phyloP scores from a whole-genome alignment of 2,888 invertebrate species.

The Chaitophorus viminalis region DNA sequence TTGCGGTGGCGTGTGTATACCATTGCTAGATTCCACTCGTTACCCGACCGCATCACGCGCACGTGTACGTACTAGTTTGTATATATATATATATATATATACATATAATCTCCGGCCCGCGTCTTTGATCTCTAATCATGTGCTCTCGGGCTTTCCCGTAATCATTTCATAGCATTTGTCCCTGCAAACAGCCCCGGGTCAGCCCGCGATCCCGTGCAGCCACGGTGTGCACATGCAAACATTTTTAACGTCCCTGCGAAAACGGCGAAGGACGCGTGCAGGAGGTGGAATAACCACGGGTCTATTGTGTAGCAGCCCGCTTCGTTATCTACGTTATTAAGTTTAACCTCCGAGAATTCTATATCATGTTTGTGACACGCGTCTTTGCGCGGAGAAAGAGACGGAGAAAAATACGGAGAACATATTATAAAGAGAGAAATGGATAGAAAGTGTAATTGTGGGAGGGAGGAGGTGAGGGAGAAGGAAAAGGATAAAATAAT shows the following conservation, averaged over 20 bases:
- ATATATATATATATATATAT: background rate
- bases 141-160: conserved; percentile 11
- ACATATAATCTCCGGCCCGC: background rate
- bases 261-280: background rate
- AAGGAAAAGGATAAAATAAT: background rate
- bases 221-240: conserved; percentile 12
- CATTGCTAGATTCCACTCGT: background rate
- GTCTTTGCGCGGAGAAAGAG: background rate
- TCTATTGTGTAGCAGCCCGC: conserved; percentile 1
- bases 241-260: background rate
- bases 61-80: background rate
- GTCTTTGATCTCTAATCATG: conserved; percentile 42
- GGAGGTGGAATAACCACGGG: background rate
- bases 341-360: conserved; percentile 23
- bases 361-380: background rate
- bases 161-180: conserved; percentile 38
- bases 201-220: background rate
- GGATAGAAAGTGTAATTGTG: background rate
- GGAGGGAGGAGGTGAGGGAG: too few relatives aligned
- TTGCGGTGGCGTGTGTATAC: background rate
- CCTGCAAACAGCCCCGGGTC: conserved; percentile 41
- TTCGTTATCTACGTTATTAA: conserved; percentile 21
- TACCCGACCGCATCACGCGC: background rate
- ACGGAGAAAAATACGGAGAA: too few relatives aligned
- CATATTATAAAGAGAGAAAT: too few relatives aligned